These are phyloP conservation scores for Yoshiicerus persimilis DNA, from an alignment of 1,140 invertebrate species.

Conservation along the genomic window DNA sequence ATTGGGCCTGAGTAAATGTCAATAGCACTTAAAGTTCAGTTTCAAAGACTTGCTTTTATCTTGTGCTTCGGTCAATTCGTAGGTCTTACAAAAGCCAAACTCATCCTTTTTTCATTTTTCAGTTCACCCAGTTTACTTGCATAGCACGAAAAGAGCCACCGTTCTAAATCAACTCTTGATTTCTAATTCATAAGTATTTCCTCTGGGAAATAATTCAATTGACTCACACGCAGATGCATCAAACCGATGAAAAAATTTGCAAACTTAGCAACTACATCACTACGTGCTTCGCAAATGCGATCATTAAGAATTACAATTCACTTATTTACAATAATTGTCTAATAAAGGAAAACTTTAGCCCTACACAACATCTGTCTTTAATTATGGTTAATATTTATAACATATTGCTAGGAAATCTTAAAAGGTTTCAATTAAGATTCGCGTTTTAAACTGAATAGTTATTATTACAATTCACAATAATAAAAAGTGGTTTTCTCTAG, in stretches of 20 bases:
- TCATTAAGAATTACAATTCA: too few relatives aligned
- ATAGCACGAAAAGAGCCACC: not conserved
- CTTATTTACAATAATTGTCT: too few relatives aligned
- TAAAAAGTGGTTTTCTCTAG: too few relatives aligned
- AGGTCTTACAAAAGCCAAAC: not conserved
- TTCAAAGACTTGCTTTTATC: not conserved
- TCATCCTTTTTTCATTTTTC: not conserved
- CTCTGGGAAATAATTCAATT: not conserved
- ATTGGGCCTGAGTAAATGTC: slow-evolving; percentile 12
- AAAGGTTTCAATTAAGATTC: too few relatives aligned
- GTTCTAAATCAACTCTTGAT: not conserved
- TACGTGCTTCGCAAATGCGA: too few relatives aligned
- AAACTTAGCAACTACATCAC: too few relatives aligned
- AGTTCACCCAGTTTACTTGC: not conserved
- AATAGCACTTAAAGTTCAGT: slow-evolving; percentile 20
- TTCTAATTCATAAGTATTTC: not conserved
- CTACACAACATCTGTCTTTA: too few relatives aligned
- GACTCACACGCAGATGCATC: not conserved
- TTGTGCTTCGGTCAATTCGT: slow-evolving; percentile 1
- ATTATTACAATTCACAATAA: too few relatives aligned
- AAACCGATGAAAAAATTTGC: not conserved
- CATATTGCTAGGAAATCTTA: too few relatives aligned
- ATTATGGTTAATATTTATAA: too few relatives aligned
- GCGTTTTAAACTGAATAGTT: too few relatives aligned
- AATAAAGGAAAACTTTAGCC: too few relatives aligned